A percentile compares a stretch with the other conserved stretches of the same genome.
Evolutionary conservation across 2,797 vertebrate genomes (phyloP).

Genomic region (Psittacula derbiana): DNA sequence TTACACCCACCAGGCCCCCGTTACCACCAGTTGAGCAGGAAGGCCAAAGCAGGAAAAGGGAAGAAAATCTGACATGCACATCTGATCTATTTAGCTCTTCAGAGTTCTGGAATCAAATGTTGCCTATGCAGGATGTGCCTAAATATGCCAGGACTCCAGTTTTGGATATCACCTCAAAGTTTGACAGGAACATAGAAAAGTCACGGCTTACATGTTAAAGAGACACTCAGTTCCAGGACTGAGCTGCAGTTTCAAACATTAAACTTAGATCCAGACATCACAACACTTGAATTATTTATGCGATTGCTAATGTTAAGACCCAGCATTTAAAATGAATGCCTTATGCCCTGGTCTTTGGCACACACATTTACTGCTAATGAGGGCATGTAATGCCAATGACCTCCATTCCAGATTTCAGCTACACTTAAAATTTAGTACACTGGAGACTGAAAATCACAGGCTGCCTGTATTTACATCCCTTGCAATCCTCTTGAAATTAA

Average conservation of each 20-base stretch:
- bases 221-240: neutral
- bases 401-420: neutral
- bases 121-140: neutral
- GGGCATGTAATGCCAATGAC: neutral
- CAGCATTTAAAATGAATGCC: constrained; percentile 9
- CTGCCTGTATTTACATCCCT: neutral
- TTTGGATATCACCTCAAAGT: neutral
- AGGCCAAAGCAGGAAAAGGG: neutral
- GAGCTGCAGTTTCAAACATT: neutral
- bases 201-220: neutral
- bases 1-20: neutral
- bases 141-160: no score
- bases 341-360: constrained; percentile 7
- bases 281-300: constrained; percentile 52
- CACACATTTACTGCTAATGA: constrained; percentile 5
- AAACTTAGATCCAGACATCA: neutral
- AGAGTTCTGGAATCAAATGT: neutral
- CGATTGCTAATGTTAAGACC: neutral
- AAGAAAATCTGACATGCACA: neutral
- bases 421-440: neutral
- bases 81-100: neutral
- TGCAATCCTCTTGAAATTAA: constrained; percentile 7
- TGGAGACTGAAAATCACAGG: neutral
- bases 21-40: neutral
- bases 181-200: neutral